phyloP scores from a whole-genome alignment of 1,140 invertebrate species.

The Anadara kagoshimensis region DNA sequence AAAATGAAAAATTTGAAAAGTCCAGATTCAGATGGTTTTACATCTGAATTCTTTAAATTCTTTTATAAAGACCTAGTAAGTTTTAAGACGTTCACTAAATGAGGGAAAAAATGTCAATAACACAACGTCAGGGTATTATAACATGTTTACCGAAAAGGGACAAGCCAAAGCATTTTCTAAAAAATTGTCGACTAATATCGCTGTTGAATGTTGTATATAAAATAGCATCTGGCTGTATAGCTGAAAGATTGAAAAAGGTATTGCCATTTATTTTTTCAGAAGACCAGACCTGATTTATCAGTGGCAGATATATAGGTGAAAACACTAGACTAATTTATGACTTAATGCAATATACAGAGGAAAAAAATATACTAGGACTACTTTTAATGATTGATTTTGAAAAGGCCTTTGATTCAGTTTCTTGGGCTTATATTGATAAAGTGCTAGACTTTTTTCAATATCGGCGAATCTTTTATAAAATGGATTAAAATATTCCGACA shows the following conservation, averaged over 20 bases:
- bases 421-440: slow-evolving; percentile 3
- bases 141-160: slow-evolving; percentile 15
- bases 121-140: slow-evolving; percentile 26
- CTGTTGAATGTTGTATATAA: slow-evolving; percentile 26
- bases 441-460: slow-evolving; percentile 22
- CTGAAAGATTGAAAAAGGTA: slow-evolving; percentile 18
- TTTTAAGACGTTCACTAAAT: slow-evolving; percentile 17
- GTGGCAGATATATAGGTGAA: slow-evolving; percentile 13
- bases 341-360: slow-evolving; percentile 9
- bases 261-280: not conserved
- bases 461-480: not conserved
- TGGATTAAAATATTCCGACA: slow-evolving; percentile 14
- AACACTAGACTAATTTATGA: slow-evolving; percentile 17
- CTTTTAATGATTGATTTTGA: slow-evolving; percentile 26
- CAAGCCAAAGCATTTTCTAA: slow-evolving; percentile 11
- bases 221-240: slow-evolving; percentile 1
- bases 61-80: slow-evolving; percentile 12
- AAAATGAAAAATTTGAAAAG: slow-evolving; percentile 19
- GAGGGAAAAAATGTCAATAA: slow-evolving; percentile 9
- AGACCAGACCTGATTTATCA: slow-evolving; percentile 23
- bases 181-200: slow-evolving; percentile 23
- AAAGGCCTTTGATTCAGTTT: slow-evolving; percentile 26
- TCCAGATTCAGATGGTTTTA: slow-evolving; percentile 20
- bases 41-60: slow-evolving; percentile 30
- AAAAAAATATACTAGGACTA: slow-evolving; percentile 11